These are phyloP conservation scores for Proisotoma minuta DNA, from an alignment of 2,888 invertebrate genomes.

Conservation along the genomic window DNA sequence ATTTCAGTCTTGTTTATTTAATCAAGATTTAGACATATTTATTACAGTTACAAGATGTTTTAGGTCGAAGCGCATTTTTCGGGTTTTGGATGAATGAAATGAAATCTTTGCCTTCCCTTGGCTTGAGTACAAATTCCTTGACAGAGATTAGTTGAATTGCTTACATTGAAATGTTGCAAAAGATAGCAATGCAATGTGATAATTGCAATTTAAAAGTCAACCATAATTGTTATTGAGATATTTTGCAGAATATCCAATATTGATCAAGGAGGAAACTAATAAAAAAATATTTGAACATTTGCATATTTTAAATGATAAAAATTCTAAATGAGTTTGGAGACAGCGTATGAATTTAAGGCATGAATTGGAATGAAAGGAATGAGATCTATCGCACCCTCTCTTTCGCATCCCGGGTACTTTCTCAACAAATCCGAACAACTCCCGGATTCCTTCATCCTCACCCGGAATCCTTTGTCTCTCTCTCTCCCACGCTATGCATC, in stretches of 20 bases:
- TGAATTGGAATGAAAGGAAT: no score
- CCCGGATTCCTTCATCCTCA: background rate
- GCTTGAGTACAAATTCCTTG: no score
- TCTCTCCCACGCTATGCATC: background rate
- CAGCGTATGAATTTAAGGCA: no score
- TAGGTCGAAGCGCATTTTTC: background rate
- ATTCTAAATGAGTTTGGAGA: background rate
- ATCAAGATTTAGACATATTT: slow-evolving; percentile 48
- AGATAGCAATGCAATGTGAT: no score
- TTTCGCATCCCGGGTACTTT: slow-evolving; percentile 33
- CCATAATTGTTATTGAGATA: background rate
- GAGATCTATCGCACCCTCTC: slow-evolving; percentile 43
- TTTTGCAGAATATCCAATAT: background rate
- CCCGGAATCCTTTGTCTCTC: slow-evolving; percentile 18
- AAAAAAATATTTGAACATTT: background rate
- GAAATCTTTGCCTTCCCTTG: no score
- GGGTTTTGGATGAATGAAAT: no score
- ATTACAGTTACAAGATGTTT: slow-evolving; percentile 16
- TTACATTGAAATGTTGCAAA: no score
- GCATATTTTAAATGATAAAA: background rate
- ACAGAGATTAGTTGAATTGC: no score
- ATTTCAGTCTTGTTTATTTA: slow-evolving; percentile 48
- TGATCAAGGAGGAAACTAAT: background rate
- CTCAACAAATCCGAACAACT: no score
- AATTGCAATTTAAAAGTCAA: background rate